Evolutionary conservation across 1,140 invertebrate species (phyloP), one percentile per base, ranked within the genome.

Genomic region (Euborellia annulipes): DNA sequence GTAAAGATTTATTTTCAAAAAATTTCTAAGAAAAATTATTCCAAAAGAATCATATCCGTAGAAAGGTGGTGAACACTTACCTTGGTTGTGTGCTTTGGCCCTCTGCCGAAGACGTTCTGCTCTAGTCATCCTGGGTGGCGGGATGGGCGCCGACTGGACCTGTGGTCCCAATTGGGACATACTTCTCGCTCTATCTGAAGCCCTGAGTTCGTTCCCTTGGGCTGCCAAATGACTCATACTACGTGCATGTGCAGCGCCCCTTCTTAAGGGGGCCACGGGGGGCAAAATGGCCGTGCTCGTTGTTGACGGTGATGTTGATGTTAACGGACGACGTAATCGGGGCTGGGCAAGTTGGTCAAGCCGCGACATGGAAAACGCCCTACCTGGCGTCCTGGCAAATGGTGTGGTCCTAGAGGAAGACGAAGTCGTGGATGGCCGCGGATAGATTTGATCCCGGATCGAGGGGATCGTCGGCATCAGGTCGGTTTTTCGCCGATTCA

Each of bases 281-380:
- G 53, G 40, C 36, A 47, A 53, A 47, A 50, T 44, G 22, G 52
- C 54, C 49, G 55, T 40, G 42, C 53, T 49, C 45, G 54, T 47
- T 45, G 57, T 49, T 42, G 32, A 37, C 23, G 47, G 19, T 45
- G 54, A 47, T 45, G 57, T 49, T 42, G 32, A 37, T 21, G 47
- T 21, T 9, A 19, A n/a, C 17, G 32, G 9, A 40, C n/a, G 13
- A 20, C 14, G 14, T 21, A 22, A 54, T 54, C 71, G 67, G 45
- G 84, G 82, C 63, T 78, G 78, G 54, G 81, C 71, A 63, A 88
- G 69, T 58, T 82, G 76, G 72, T 90, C 86, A 69, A 91, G 73
- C 56, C 87, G 78, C 55, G 85, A 84, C 85, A 90, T 87, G 58
- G 85, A 89, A 69, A 82, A 83, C 55, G 86, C 85, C 75, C 85